Evolutionary conservation across 2,888 invertebrate genomes (phyloP).

Genomic region (Dynastes grantii): DNA sequence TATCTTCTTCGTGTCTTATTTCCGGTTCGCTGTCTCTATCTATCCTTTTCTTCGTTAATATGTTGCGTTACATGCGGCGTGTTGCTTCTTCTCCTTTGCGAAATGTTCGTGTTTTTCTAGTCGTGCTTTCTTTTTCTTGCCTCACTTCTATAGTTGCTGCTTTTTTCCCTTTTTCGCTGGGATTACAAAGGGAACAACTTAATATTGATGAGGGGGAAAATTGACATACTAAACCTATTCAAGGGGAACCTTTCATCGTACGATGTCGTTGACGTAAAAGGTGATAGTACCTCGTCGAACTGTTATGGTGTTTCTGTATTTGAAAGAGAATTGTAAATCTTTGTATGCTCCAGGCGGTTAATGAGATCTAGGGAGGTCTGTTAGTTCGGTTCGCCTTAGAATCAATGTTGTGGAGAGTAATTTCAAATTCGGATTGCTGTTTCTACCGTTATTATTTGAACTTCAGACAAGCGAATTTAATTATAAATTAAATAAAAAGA

Average conservation of each 20-base stretch:
- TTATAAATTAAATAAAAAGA: too few relatives aligned
- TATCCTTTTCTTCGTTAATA: conserved; percentile 22
- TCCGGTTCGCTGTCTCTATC: neutral
- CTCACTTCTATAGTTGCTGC: neutral
- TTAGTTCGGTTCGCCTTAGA: too few relatives aligned
- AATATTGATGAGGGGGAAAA: conserved; percentile 46
- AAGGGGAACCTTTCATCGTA: conserved; percentile 2
- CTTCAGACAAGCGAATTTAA: too few relatives aligned
- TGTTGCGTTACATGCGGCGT: conserved; percentile 4
- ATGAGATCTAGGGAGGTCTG: too few relatives aligned
- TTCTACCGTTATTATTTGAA: neutral
- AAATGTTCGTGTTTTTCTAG: neutral
- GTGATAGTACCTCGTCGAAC: neutral
- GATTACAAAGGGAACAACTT: conserved; percentile 37
- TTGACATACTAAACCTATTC: conserved; percentile 33
- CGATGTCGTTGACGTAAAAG: neutral
- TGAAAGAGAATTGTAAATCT: neutral
- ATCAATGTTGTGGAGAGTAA: too few relatives aligned
- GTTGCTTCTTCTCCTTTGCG: conserved; percentile 14
- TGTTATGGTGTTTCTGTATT: neutral
- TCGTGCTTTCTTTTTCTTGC: neutral
- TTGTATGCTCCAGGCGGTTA: neutral
- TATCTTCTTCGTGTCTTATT: neutral
- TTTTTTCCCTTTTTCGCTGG: conserved; percentile 7
- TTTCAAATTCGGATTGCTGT: neutral